Conservation (phyloP, 1,140 invertebrate genomes). For the Formica exsecta region DNA sequence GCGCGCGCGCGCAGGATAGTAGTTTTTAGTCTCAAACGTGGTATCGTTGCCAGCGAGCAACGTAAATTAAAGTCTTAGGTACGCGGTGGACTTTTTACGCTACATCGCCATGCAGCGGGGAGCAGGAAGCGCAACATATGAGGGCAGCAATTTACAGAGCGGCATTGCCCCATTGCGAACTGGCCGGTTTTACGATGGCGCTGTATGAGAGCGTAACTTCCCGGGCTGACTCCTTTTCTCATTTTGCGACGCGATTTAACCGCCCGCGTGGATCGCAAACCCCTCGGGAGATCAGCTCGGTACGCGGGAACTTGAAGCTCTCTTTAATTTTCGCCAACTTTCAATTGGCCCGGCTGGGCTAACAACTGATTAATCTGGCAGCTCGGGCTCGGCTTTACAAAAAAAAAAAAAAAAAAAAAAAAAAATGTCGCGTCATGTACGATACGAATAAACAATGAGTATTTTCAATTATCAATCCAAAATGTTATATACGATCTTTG, state of each 20-base stretch:
- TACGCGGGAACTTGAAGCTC: slow-evolving; percentile 14
- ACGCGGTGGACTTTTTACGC: slow-evolving; percentile 49
- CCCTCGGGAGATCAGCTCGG: slow-evolving; percentile 25
- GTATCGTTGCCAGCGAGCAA: slow-evolving; percentile 40
- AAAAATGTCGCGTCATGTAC: too few species aligned
- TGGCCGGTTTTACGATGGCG: slow-evolving; percentile 42
- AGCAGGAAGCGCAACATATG: slow-evolving; percentile 38
- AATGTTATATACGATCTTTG: too few species aligned
- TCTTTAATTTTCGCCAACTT: slow-evolving; percentile 63
- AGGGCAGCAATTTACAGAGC: slow-evolving; percentile 49
- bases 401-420: background rate
- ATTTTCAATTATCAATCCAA: too few species aligned
- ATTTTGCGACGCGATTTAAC: slow-evolving; percentile 46
- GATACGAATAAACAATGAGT: too few species aligned
- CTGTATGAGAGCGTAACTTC: slow-evolving; percentile 25
- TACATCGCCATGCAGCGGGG: background rate
- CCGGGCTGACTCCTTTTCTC: background rate
- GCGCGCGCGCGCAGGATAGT: background rate
- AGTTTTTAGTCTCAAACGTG: slow-evolving; percentile 58
- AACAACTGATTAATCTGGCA: slow-evolving; percentile 58
- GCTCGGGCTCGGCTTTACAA: slow-evolving; percentile 29
- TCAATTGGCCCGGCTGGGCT: slow-evolving; percentile 46
- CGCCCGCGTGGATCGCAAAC: slow-evolving; percentile 18
- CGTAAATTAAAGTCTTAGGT: slow-evolving; percentile 57
- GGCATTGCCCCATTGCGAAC: background rate